Base-by-base conservation (phyloP, 2,113 vertebrate species). In the Gymnocephalus cernua region DNA sequence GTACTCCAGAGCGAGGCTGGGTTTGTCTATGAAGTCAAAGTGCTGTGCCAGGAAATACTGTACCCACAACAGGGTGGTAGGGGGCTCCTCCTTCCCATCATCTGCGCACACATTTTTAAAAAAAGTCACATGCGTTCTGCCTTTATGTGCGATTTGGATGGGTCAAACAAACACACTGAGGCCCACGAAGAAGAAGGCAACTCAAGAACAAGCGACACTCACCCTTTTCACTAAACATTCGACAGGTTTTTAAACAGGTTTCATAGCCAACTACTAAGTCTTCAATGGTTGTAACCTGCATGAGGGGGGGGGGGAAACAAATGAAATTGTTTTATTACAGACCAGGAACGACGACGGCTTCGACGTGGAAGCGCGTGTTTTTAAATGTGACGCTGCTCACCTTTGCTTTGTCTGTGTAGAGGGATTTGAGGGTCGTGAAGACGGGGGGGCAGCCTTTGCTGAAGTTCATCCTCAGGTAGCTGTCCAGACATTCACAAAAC, bases 1-100 rank as follows among this genome's bases (percentile, higher is more conserved):
- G 87, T 98, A 97, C 27, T 97, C 97, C 87, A 98, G 91, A 74
- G 97, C 97, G 21, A 96, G 85, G 15, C 92, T 91, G 16, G 96
- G 95, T 78, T 97, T 96, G 27, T 95, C 95, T 54, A 96, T 95
- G 93, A 96, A 96, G 92, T 98, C 96, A 89, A 97, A 98, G 92
- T 98, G 97, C 77, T 98, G 97, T 41, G 97, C 97, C 93, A 98
- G 95, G 90, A 98, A 98, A 93, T 97, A 98, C 89, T 97, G 97
- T 63, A 98, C 97, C 97, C 97, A 98, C 68, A 98, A 94, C 91
- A 98, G 94, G 74, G 97, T 97, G 82, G 97, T 98, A 35, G 97
- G 97, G 54, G 97, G 97, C 84, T 98, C 97, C 79, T 96, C 96
- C 91, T 97, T 97, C 73, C 97, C 96, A 13, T 97, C 96, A 95